These are phyloP conservation scores for Melopsittacus undulatus DNA, from an alignment of 2,797 vertebrate species.

Conservation along the genomic window DNA sequence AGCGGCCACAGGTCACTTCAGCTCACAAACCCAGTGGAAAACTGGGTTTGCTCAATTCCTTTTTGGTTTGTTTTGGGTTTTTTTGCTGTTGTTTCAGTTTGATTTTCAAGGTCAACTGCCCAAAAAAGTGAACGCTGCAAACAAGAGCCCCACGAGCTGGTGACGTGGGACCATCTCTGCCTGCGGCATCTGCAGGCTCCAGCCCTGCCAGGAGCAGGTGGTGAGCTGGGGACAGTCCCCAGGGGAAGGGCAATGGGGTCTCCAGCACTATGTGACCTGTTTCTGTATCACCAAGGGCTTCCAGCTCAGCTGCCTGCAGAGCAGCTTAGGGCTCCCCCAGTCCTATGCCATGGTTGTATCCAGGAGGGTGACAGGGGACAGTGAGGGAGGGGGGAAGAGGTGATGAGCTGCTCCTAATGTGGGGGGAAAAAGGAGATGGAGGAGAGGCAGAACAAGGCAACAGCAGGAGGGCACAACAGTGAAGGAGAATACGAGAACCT, in stretches of 20 bases:
- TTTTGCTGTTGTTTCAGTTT: neutral
- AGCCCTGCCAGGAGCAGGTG: neutral
- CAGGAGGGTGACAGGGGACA: neutral
- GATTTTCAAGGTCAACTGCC: neutral
- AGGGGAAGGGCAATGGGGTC: no score
- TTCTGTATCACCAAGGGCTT: neutral
- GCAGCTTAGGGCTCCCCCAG: neutral
- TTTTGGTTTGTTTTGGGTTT: neutral
- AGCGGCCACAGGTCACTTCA: neutral
- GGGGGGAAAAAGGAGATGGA: neutral
- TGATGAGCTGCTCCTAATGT: accelerated
- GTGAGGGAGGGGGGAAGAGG: neutral
- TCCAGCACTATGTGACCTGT: neutral
- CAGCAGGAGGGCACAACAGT: neutral
- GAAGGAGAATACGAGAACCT: accelerated
- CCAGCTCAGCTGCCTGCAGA: neutral
- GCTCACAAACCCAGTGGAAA: neutral
- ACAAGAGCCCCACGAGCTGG: neutral
- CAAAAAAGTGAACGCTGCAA: neutral
- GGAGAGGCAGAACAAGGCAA: neutral
- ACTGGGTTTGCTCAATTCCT: neutral
- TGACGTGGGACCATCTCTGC: neutral
- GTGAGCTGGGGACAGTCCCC: accelerated
- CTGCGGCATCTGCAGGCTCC: neutral
- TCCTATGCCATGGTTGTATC: neutral